Evolutionary conservation across 1,140 invertebrate genomes (phyloP).

Genomic region (Delia radicum): DNA sequence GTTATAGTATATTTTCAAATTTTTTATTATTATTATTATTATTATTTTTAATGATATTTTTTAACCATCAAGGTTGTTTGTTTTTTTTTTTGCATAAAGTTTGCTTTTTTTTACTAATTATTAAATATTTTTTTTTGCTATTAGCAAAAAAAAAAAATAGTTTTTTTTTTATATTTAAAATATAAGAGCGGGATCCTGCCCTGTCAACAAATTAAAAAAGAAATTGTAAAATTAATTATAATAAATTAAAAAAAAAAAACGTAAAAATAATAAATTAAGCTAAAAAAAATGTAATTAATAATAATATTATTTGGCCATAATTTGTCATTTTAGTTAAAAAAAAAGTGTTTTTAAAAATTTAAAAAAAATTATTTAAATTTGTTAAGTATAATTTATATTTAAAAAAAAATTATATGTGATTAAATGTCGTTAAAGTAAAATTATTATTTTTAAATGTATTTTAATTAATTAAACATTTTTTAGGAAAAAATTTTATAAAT

Average conservation of each 20-base stretch:
- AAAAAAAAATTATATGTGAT: too few species aligned
- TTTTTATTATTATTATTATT: background rate
- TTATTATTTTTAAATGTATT: background rate
- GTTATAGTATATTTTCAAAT: too few species aligned
- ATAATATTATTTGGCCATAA: conserved; percentile 19
- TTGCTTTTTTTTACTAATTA: conserved; percentile 16
- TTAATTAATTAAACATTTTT: background rate
- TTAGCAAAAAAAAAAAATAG: conserved; percentile 2
- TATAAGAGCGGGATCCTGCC: conserved; percentile 32
- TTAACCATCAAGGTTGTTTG: conserved; percentile 52
- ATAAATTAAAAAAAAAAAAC: conserved; percentile 23
- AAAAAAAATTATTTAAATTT: background rate
- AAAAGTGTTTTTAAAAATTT: background rate
- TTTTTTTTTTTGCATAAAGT: conserved; percentile 16
- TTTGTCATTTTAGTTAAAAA: conserved; percentile 24
- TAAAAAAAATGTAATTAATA: conserved; percentile 1
- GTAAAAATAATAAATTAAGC: conserved; percentile 24
- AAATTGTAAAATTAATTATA: background rate
- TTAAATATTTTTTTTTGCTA: background rate
- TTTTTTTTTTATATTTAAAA: conserved; percentile 13
- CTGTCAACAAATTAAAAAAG: conserved; percentile 29
- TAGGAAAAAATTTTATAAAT: background rate
- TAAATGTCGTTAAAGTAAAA: conserved; percentile 8
- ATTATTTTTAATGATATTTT: conserved; percentile 35
- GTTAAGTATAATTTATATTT: background rate